These are phyloP conservation scores for Dastarcus helophoroides DNA, from an alignment of 2,888 invertebrate genomes.

Conservation along the genomic window DNA sequence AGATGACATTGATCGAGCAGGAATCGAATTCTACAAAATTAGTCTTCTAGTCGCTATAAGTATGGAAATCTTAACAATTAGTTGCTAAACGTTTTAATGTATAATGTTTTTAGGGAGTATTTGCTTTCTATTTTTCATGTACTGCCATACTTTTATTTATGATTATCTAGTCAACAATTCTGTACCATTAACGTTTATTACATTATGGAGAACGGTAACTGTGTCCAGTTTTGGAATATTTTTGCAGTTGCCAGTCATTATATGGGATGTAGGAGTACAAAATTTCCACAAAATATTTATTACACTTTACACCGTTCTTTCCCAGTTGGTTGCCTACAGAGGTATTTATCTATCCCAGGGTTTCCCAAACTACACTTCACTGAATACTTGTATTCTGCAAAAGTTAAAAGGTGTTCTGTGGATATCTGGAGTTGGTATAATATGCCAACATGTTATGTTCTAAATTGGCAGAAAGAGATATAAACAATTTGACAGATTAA, in stretches of 20 bases:
- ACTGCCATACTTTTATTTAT: slow-evolving; percentile 23
- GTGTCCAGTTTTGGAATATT: slow-evolving; percentile 49
- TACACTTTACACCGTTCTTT: slow-evolving; percentile 50
- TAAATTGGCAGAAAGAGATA: too few species aligned
- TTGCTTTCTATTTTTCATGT: slow-evolving; percentile 23
- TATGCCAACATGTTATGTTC: too few species aligned
- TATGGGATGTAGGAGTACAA: slow-evolving; percentile 44
- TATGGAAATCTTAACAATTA: slow-evolving; percentile 15
- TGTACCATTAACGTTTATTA: slow-evolving; percentile 16
- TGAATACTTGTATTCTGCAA: too few species aligned
- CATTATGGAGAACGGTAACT: slow-evolving; percentile 46
- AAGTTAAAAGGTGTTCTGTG: too few species aligned
- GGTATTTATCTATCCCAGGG: too few species aligned
- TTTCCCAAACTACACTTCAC: too few species aligned
- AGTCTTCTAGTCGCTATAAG: slow-evolving; percentile 23
- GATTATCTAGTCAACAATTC: slow-evolving; percentile 2
- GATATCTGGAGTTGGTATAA: too few species aligned
- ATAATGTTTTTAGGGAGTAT: slow-evolving; percentile 27
- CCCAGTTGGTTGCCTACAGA: slow-evolving; percentile 52
- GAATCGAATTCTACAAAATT: slow-evolving; percentile 27
- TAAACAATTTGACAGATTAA: too few species aligned
- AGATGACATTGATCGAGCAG: slow-evolving; percentile 20
- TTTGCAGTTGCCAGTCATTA: slow-evolving; percentile 49
- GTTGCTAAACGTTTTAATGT: too few species aligned
- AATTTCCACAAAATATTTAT: slow-evolving; percentile 47